phyloP scores from a whole-genome alignment of 2,113 vertebrate species.

The Pica pica region DNA sequence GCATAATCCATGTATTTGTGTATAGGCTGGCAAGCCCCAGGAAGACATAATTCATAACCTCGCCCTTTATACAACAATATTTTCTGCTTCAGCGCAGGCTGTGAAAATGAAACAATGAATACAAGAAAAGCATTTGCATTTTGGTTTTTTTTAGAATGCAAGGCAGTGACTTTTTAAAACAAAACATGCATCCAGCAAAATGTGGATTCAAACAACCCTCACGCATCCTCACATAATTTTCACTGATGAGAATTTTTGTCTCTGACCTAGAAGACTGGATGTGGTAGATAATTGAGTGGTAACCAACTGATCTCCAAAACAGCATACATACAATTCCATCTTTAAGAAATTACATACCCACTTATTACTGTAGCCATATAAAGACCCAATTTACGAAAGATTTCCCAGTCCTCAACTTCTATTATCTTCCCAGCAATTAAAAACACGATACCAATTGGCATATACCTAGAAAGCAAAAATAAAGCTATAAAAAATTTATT shows the following conservation, averaged over 20 bases:
- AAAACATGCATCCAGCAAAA: background rate
- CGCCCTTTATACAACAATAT: background rate
- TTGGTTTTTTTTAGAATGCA: background rate
- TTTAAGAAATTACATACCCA: conserved; percentile 79
- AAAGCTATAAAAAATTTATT: conserved; percentile 1
- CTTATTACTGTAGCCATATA: conserved; percentile 97
- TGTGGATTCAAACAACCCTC: background rate
- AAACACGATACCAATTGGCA: conserved; percentile 94
- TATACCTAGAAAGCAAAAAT: conserved; percentile 83
- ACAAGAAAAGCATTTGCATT: background rate
- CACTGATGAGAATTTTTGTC: background rate
- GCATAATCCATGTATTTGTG: background rate
- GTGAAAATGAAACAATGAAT: background rate
- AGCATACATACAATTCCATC: background rate
- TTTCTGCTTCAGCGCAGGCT: background rate
- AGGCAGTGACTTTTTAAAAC: background rate
- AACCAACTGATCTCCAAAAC: background rate
- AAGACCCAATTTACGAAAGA: conserved; percentile 94
- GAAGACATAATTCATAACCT: background rate
- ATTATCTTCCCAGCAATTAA: conserved; percentile 97
- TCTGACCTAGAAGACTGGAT: background rate
- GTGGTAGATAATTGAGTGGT: background rate
- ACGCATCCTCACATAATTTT: background rate
- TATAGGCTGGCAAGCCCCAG: background rate
- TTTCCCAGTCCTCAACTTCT: conserved; percentile 97